Conservation (phyloP, 2,888 invertebrate species). For the Clivina fossor region DNA sequence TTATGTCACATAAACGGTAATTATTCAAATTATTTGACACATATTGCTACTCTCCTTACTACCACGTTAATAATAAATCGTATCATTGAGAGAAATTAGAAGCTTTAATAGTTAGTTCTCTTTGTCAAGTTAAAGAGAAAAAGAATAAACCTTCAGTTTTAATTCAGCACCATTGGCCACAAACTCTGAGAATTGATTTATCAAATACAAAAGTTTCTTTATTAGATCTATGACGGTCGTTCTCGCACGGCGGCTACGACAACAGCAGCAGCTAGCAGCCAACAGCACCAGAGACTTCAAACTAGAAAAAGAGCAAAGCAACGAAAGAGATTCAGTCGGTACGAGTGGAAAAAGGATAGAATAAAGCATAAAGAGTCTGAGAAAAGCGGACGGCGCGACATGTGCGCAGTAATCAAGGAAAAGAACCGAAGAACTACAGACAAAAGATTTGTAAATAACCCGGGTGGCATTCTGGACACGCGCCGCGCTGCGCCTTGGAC, state of each 20-base stretch:
- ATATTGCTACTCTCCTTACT: too few relatives aligned
- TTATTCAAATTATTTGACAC: too few relatives aligned
- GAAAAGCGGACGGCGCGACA: constrained; percentile 9
- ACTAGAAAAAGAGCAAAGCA: neutral
- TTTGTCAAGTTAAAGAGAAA: too few relatives aligned
- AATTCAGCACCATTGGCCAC: neutral
- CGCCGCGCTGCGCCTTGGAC: constrained; percentile 3
- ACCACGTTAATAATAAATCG: too few relatives aligned
- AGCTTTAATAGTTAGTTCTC: too few relatives aligned
- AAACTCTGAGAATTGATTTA: constrained; percentile 31
- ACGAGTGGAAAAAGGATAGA: constrained; percentile 5
- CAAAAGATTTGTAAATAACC: constrained; percentile 21
- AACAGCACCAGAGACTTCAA: constrained; percentile 8
- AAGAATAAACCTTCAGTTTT: too few relatives aligned
- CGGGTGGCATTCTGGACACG: constrained; percentile 7
- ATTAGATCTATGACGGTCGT: constrained; percentile 49
- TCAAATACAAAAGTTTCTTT: constrained; percentile 48
- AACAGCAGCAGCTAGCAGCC: constrained; percentile 1
- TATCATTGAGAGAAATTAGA: too few relatives aligned
- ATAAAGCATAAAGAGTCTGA: too few relatives aligned
- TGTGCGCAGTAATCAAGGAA: constrained; percentile 17
- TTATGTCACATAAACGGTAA: too few relatives aligned
- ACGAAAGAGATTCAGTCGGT: neutral
- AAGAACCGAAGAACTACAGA: constrained; percentile 5
- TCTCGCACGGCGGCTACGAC: neutral